Percentiles rank a stretch among this genome's conserved stretches.
Conservation (phyloP, 2,797 vertebrate species). For the Artibeus lituratus region DNA sequence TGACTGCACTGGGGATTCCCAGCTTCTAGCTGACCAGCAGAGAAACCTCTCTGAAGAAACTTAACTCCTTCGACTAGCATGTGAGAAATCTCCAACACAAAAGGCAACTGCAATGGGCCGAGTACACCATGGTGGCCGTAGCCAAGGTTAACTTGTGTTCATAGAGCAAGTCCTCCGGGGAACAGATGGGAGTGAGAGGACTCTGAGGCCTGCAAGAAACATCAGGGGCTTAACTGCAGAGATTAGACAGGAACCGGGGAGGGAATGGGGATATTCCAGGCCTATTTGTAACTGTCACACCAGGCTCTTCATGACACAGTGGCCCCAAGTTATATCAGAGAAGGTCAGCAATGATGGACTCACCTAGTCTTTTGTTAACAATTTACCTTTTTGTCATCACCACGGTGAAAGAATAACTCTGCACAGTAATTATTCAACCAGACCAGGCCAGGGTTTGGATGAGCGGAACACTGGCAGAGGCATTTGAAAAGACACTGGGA, state of each 20-base stretch:
- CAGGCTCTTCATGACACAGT: constrained; percentile 74
- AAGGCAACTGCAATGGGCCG: background rate
- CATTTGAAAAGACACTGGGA: background rate
- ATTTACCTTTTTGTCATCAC: constrained; percentile 77
- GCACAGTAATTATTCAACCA: constrained; percentile 75
- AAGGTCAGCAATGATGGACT: constrained; percentile 73
- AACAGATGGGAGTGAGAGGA: background rate
- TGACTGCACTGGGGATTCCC: constrained; percentile 35
- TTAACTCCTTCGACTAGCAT: constrained; percentile 60
- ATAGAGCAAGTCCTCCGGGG: background rate
- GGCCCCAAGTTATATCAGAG: constrained; percentile 73
- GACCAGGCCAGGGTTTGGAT: constrained; percentile 30
- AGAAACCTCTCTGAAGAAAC: constrained; percentile 41
- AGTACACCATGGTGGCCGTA: background rate
- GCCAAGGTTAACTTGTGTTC: background rate
- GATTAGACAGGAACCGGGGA: constrained; percentile 53
- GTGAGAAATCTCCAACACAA: background rate
- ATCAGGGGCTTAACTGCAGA: constrained; percentile 54
- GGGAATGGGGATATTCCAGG: constrained; percentile 62
- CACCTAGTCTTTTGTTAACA: constrained; percentile 77
- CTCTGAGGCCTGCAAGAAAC: background rate
- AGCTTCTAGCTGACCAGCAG: constrained; percentile 12
- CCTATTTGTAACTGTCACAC: constrained; percentile 74
- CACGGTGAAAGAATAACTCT: constrained; percentile 80
- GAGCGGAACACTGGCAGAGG: constrained; percentile 59